These are phyloP conservation scores for Hyalella azteca DNA, from an alignment of 2,888 invertebrate genomes.

Conservation along the genomic window DNA sequence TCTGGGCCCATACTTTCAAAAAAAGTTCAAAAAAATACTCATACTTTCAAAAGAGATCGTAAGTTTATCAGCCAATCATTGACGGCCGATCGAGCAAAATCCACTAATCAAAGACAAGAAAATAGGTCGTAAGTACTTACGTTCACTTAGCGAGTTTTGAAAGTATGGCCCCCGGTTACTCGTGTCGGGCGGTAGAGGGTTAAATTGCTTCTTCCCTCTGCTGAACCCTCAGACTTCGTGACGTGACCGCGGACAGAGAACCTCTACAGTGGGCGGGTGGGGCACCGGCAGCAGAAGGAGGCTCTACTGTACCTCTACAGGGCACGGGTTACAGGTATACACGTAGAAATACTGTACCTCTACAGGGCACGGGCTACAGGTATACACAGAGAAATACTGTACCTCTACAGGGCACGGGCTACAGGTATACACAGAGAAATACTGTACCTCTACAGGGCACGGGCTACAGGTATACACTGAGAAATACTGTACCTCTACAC, in stretches of 20 bases:
- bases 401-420: too few species aligned
- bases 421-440: too few species aligned
- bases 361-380: too few species aligned
- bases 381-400: too few species aligned
- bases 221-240: not conserved
- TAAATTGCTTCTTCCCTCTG: not conserved
- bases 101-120: not conserved
- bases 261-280: not conserved
- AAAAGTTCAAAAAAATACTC: not conserved
- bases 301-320: slow-evolving; percentile 13
- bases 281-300: not conserved
- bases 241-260: not conserved
- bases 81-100: not conserved
- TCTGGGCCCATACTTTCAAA: too few species aligned
- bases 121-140: not conserved
- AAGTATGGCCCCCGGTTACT: not conserved
- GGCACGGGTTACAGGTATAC: not conserved
- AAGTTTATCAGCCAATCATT: too few species aligned
- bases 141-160: not conserved
- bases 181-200: too few species aligned
- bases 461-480: too few species aligned
- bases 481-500: too few species aligned
- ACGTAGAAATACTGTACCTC: too few species aligned
- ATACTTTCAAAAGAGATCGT: not conserved
- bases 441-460: too few species aligned